These are phyloP conservation scores for Galerucella nymphaeae DNA, from an alignment of 2,888 invertebrate genomes.

Conservation along the genomic window DNA sequence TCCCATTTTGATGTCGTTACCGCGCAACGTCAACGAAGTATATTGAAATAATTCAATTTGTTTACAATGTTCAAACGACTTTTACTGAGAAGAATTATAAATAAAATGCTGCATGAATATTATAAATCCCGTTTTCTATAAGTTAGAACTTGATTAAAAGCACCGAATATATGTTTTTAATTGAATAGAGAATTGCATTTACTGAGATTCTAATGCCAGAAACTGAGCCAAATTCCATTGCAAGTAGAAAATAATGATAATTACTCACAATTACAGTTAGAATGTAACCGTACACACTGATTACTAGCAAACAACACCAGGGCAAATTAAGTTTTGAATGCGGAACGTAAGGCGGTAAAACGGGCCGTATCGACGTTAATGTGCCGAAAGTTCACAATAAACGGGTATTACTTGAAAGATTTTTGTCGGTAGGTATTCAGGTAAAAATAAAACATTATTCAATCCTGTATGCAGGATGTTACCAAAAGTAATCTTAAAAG, in stretches of 20 bases:
- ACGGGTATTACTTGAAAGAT: neutral
- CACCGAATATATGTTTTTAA: constrained; percentile 8
- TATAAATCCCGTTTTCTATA: no score
- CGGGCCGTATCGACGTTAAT: constrained; percentile 38
- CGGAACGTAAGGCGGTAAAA: constrained; percentile 39
- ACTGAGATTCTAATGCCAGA: constrained; percentile 20
- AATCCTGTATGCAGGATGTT: neutral
- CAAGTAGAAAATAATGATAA: constrained; percentile 39
- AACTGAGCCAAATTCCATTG: constrained; percentile 24
- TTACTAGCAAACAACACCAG: constrained; percentile 46
- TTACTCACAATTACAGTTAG: constrained; percentile 40
- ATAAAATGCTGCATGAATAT: no score
- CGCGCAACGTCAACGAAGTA: no score
- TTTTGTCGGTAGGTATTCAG: neutral
- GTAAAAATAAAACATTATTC: no score
- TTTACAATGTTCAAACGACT: no score
- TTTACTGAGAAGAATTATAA: no score
- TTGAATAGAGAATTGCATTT: constrained; percentile 19
- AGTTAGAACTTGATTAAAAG: neutral
- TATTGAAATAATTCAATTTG: no score
- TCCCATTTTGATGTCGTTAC: no score
- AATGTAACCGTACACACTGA: constrained; percentile 49
- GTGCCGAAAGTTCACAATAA: neutral
- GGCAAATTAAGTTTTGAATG: constrained; percentile 51
- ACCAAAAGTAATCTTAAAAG: no score